These are phyloP conservation scores for Lutjanus argentimaculatus DNA, from an alignment of 2,797 vertebrate genomes.

Conservation along the genomic window DNA sequence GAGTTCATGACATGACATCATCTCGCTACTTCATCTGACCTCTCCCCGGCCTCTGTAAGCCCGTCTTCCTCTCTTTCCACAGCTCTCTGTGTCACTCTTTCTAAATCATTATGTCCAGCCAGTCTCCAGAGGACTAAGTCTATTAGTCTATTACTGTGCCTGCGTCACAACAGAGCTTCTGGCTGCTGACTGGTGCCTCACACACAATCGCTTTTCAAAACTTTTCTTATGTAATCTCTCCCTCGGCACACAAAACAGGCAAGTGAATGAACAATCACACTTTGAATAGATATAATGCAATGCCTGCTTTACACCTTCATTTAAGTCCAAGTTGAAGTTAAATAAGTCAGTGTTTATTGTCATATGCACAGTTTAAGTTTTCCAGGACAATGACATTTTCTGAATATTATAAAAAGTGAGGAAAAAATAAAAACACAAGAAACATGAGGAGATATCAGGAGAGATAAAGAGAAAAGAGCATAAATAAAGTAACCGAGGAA, in stretches of 20 bases:
- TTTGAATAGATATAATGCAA: slow-evolving; percentile 11
- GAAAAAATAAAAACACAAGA: too few relatives aligned
- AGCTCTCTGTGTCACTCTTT: slow-evolving; percentile 14
- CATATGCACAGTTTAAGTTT: too few relatives aligned
- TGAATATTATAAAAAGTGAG: too few relatives aligned
- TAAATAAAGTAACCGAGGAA: too few relatives aligned
- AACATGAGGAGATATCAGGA: too few relatives aligned
- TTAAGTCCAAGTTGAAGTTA: not conserved
- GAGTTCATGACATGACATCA: slow-evolving; percentile 29
- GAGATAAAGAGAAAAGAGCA: too few relatives aligned
- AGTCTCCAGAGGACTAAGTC: slow-evolving; percentile 49
- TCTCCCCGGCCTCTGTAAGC: slow-evolving; percentile 17
- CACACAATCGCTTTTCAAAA: slow-evolving; percentile 40
- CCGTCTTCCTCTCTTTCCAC: slow-evolving; percentile 10
- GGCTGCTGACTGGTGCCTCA: slow-evolving; percentile 45
- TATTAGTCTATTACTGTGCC: slow-evolving; percentile 50
- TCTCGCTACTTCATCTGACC: slow-evolving; percentile 31
- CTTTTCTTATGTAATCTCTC: slow-evolving; percentile 48
- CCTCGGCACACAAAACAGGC: slow-evolving; percentile 17
- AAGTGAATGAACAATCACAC: slow-evolving; percentile 9
- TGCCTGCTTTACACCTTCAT: not conserved
- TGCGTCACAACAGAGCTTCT: slow-evolving; percentile 66
- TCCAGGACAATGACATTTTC: too few relatives aligned
- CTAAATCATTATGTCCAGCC: slow-evolving; percentile 36
- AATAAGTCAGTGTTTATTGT: too few relatives aligned